These are phyloP conservation scores for Zaprionus taronus DNA, from an alignment of 1,140 invertebrate species.

Conservation along the genomic window DNA sequence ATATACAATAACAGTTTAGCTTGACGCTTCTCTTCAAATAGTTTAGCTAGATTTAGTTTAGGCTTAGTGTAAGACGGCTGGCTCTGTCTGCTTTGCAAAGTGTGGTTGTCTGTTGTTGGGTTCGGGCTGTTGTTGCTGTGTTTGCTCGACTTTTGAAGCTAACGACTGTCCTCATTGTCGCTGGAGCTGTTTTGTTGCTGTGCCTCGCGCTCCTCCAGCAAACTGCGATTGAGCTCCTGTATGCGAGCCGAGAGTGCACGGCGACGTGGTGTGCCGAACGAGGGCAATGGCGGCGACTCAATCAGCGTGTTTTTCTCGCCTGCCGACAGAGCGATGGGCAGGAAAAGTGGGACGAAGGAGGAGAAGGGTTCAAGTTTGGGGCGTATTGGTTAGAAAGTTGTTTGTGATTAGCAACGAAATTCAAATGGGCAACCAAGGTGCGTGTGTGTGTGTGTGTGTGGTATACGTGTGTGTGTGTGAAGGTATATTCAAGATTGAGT, in stretches of 20 bases:
- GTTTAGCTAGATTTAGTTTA: constrained; percentile 51
- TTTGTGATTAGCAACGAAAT: constrained; percentile 49
- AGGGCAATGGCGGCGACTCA: constrained; percentile 78
- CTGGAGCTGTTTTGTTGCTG: constrained; percentile 82
- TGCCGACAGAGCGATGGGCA: constrained; percentile 21
- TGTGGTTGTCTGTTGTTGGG: constrained; percentile 39
- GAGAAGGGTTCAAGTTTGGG: constrained; percentile 1
- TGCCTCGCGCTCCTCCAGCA: constrained; percentile 79
- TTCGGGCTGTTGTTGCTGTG: constrained; percentile 67
- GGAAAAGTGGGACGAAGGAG: neutral
- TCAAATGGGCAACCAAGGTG: constrained; percentile 40
- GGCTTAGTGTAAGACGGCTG: constrained; percentile 55
- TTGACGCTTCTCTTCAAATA: constrained; percentile 36
- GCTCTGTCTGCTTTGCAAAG: constrained; percentile 32
- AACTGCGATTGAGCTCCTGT: constrained; percentile 80
- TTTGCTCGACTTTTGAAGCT: constrained; percentile 38
- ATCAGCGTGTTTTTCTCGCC: constrained; percentile 83
- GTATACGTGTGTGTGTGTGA: constrained; percentile 14
- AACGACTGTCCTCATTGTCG: constrained; percentile 83
- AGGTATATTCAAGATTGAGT: constrained; percentile 23
- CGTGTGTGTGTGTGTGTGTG: constrained; percentile 11
- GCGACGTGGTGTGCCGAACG: constrained; percentile 79
- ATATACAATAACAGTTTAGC: constrained; percentile 71
- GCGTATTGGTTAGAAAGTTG: constrained; percentile 38
- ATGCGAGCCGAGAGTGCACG: constrained; percentile 80